Conservation (phyloP, 2,888 invertebrate species). For the Dysmachus trigonus region DNA sequence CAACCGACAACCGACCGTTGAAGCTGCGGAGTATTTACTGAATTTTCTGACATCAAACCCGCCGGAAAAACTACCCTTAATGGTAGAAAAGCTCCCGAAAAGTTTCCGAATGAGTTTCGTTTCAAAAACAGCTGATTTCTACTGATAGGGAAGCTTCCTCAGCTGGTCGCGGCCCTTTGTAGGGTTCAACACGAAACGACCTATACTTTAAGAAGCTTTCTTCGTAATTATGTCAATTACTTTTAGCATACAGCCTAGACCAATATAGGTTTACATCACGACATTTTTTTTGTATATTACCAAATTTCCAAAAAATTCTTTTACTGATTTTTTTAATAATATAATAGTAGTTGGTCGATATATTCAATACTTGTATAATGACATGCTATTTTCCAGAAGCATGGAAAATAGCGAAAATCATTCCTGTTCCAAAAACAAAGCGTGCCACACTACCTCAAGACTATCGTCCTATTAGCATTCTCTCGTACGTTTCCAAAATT, state of each 20-base stretch:
- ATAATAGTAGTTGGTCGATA: no score
- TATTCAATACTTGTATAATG: no score
- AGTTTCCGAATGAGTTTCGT: neutral
- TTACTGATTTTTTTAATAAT: no score
- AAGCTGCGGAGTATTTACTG: slow-evolving; percentile 10
- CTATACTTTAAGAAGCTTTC: neutral
- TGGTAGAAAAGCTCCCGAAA: neutral
- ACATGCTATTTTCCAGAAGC: no score
- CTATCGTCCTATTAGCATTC: no score
- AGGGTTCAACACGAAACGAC: neutral
- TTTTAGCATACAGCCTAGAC: neutral
- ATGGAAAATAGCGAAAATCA: no score
- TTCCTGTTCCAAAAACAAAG: no score
- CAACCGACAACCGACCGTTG: neutral
- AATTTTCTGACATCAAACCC: neutral
- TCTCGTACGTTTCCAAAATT: no score
- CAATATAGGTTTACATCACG: neutral
- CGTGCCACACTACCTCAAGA: no score
- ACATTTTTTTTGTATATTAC: neutral
- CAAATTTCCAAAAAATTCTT: no score
- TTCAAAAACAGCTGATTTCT: slow-evolving; percentile 1
- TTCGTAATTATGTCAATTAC: neutral
- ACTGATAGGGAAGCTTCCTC: slow-evolving; percentile 24
- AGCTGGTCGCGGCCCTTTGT: slow-evolving; percentile 4
- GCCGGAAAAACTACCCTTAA: neutral